Conservation (phyloP, 2,888 invertebrate genomes). For the Brachylomia viminalis region DNA sequence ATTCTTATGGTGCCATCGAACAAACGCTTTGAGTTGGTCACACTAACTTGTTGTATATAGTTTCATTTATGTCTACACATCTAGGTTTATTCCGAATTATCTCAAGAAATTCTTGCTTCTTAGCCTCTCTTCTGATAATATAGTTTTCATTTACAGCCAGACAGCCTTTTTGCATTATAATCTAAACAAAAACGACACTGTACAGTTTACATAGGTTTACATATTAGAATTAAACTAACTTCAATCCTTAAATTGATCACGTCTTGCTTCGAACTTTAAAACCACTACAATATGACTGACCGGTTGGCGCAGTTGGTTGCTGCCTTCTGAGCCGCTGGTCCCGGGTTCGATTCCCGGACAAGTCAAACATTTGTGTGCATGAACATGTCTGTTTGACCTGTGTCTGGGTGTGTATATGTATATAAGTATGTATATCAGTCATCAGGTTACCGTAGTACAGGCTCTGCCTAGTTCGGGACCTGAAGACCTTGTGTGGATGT, state of each 20-base stretch:
- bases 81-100: neutral
- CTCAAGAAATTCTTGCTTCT: neutral
- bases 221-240: neutral
- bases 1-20: conserved; percentile 37
- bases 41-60: neutral
- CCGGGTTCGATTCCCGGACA: no score
- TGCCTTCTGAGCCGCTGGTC: no score
- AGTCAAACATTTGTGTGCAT: no score
- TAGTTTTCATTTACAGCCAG: neutral
- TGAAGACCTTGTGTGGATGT: no score
- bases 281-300: no score
- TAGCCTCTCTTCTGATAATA: no score
- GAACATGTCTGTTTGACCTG: no score
- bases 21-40: conserved; percentile 6
- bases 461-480: no score
- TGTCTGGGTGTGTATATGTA: no score
- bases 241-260: neutral
- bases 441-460: no score
- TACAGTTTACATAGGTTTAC: neutral
- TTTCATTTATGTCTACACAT: neutral
- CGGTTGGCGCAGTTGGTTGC: no score
- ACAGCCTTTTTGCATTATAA: neutral
- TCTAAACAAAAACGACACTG: neutral
- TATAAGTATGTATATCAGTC: no score
- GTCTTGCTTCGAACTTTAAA: neutral